Base-by-base conservation (phyloP, 2,888 invertebrate genomes). In the Kryphioiulus occultus region DNA sequence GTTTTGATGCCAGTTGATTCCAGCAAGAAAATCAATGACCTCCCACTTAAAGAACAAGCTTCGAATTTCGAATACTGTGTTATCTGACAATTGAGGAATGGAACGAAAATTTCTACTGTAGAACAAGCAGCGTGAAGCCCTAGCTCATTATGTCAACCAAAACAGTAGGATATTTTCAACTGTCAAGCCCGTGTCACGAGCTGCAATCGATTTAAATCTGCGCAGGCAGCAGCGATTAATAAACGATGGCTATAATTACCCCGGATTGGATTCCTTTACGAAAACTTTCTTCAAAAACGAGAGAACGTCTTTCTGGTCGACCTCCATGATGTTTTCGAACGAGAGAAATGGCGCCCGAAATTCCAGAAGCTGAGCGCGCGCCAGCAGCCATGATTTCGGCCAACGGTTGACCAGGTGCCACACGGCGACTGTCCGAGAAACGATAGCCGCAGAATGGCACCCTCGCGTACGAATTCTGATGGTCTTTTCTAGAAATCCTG, bases 311-410 rank as follows among this genome's bases (percentile, higher is more conserved):
- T 86, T 19, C 19, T 19, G 32, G 9, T 30, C 68, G 26, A 30
- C 68, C 86, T 22, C 86, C 86, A 86, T 86, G 39, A 22, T 30
- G 17, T 26, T 68, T 26, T 22, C 59, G 59, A 68, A 68, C 10
- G 22, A n/a, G 53, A 47, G n/a, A 68, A 68, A 68, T 68, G 22
- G 26, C 59, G 26, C 59, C 22, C 22, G 59, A 19, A 47, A 47
- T 17, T n/a, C 22, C 22, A 22, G 44, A 44, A 10, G 0, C 12
- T 10, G 44, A 17, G 53, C 53, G n/a, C 7, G 53, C 19, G 7
- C 53, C n/a, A 44, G n/a, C 10, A n/a, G 10, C 4, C 53, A 5
- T 0, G 22, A 26, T 68, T 26, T 26, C 59, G 1, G 0, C 59
- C 22, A 68, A 68, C 22, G 0, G 22, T 9, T 3, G 5, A 3